A percentile compares a stretch with the other conserved stretches of the same genome.
Conservation (phyloP, 2,113 vertebrate species). For the Isurus oxyrinchus region DNA sequence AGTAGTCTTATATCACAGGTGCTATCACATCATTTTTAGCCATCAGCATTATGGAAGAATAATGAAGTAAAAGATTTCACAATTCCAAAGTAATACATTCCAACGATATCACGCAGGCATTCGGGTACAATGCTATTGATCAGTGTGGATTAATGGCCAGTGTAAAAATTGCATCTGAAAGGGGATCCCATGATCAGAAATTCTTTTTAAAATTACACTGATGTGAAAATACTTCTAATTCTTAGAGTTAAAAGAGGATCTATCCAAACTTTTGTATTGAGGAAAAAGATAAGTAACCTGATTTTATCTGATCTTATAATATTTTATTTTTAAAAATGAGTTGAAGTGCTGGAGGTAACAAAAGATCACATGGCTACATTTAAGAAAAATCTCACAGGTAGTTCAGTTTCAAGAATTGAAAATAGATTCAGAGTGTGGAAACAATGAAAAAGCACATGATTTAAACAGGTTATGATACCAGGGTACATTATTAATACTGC, state of each 20-base stretch:
- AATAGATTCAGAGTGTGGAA: background rate
- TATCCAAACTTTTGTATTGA: background rate
- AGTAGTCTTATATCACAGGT: background rate
- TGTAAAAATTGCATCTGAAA: background rate
- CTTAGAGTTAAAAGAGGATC: background rate
- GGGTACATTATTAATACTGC: background rate
- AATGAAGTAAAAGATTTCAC: background rate
- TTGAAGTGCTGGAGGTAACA: background rate
- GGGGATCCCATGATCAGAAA: background rate
- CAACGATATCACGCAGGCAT: background rate
- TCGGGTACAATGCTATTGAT: background rate
- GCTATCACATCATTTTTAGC: background rate
- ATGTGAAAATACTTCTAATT: background rate
- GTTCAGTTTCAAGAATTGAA: background rate
- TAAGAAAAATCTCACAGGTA: background rate
- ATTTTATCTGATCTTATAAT: background rate
- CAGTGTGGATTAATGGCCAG: background rate
- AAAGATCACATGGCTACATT: background rate
- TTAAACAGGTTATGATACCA: background rate
- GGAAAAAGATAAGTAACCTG: background rate
- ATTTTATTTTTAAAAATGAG: background rate
- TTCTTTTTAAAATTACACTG: background rate
- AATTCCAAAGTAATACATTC: background rate
- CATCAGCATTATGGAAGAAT: background rate
- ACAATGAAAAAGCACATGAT: background rate